phyloP scores from a whole-genome alignment of 2,113 vertebrate species.

The Gopherus flavomarginatus region DNA sequence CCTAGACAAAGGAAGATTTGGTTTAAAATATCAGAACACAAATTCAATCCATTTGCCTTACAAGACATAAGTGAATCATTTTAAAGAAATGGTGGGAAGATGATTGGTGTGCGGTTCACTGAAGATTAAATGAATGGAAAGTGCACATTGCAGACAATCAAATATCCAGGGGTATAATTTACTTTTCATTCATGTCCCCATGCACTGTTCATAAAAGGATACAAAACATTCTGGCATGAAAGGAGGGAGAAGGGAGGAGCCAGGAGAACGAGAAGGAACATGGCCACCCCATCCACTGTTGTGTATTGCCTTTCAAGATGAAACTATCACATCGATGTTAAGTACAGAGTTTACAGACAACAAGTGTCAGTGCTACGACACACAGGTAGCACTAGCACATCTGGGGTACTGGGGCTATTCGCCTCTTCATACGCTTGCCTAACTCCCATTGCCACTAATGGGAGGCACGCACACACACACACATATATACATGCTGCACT shows the following conservation, averaged over 20 bases:
- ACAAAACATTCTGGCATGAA: conserved; percentile 13
- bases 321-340: conserved; percentile 5
- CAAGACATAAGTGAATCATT: not conserved
- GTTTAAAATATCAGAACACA: not conserved
- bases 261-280: too few species aligned
- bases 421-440: not conserved
- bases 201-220: not conserved
- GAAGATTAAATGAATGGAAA: conserved; percentile 54
- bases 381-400: fast-evolving
- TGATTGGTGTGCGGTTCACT: conserved; percentile 10
- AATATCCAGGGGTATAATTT: conserved; percentile 48
- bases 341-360: not conserved
- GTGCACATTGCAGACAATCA: conserved; percentile 52
- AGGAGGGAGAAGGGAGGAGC: conserved; percentile 5
- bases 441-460: not conserved
- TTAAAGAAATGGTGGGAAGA: not conserved
- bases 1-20: not conserved
- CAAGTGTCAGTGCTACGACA: not conserved
- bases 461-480: fast-evolving
- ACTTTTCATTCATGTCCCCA: conserved; percentile 16
- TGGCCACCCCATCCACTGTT: not conserved
- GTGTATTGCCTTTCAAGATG: not conserved
- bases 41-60: not conserved
- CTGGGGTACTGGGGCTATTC: too few species aligned
- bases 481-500: not conserved